Evolutionary conservation across 2,113 vertebrate species (phyloP), one percentile per base, ranked within the genome.

Genomic region (Limanda limanda): DNA sequence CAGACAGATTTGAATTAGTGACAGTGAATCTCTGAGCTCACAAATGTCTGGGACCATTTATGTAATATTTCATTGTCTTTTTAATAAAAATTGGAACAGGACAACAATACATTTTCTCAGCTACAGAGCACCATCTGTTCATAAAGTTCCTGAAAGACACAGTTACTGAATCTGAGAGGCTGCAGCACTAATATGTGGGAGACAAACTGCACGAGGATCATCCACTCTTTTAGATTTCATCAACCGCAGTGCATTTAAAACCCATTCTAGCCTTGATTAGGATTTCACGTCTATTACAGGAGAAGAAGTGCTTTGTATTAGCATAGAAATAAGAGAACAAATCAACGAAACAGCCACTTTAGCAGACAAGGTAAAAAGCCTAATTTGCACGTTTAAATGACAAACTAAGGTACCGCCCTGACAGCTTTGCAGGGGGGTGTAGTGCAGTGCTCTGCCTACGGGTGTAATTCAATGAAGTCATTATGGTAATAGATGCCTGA

Each of bases 291-390:
- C 42, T 57, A 14, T 59, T 63, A 31, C 12, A 54, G 45, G 52
- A 65, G 57, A 70, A 47, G 24, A 24, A 61, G 18, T 59, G 56
- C n/a, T 18, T 18, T 40, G n/a, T 3, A 83, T 88, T 85, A 77
- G 68, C 78, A 88, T 48, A 48, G 61, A 80, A 71, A 74, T 71
- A 76, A 63, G 45, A 51, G 31, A 73, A 69, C 48, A 70, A 37
- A 59, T 83, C 72, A 76, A 68, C 20, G 1, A 84, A 79, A 73
- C 40, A 57, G 60, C 71, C 65, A 68, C 35, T 86, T 78, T 57
- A 27, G 60, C 8, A 74, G 80, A 86, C 48, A 68, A 70, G 62
- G 56, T 81, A 56, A 86, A 82, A 48, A 66, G 61, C 25, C 42
- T 52, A 1, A 15, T 56, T 56, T 56, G 21, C 18, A 20, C 18